These are phyloP conservation scores for Tokudaia muenninki DNA, from an alignment of 2,797 vertebrate species.

Conservation along the genomic window DNA sequence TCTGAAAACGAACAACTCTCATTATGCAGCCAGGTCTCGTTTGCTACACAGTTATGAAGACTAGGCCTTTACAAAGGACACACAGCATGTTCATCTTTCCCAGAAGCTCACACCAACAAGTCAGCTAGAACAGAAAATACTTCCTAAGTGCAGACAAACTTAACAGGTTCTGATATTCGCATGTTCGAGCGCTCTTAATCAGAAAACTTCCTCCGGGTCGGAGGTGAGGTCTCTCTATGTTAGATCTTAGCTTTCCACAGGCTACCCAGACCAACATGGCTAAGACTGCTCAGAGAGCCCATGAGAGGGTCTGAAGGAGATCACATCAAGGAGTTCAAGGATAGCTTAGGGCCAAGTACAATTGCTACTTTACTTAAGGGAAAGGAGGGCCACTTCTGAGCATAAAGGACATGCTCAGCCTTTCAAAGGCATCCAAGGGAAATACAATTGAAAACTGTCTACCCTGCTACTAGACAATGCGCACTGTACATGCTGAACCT, in stretches of 20 bases:
- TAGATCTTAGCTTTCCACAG: background rate
- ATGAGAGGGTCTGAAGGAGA: background rate
- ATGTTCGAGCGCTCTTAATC: background rate
- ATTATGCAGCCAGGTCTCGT: background rate
- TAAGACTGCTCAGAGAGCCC: background rate
- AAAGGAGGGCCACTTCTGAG: background rate
- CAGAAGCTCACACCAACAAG: background rate
- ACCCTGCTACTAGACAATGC: background rate
- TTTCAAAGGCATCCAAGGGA: slow-evolving; percentile 57
- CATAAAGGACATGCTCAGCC: slow-evolving; percentile 2
- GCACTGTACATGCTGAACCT: background rate
- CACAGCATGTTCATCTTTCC: background rate
- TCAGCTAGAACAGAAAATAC: background rate
- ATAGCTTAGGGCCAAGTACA: background rate
- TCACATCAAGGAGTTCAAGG: background rate
- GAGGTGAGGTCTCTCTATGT: background rate
- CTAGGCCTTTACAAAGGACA: background rate
- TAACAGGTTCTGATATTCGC: background rate
- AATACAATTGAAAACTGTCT: background rate
- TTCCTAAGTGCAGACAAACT: background rate
- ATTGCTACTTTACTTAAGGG: slow-evolving; percentile 40
- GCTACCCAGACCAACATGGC: background rate
- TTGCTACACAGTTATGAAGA: background rate
- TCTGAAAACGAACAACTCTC: slow-evolving; percentile 10
- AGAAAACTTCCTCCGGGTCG: background rate